Conservation (phyloP, 2,888 invertebrate species). For the Lithodes maja region DNA sequence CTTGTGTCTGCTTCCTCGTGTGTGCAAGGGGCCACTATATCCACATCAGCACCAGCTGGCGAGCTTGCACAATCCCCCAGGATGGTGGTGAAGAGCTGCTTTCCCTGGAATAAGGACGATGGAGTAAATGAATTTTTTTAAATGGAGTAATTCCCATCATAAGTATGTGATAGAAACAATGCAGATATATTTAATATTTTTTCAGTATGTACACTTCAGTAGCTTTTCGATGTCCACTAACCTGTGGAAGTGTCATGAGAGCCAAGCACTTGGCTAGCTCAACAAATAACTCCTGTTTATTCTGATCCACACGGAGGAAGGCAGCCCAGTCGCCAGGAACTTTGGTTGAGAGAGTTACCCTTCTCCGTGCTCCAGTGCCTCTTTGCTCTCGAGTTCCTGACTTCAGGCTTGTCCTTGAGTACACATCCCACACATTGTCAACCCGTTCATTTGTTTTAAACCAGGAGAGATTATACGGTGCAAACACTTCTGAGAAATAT, state of each 20-base stretch:
- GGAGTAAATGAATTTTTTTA: neutral
- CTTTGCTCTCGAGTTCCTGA: constrained; percentile 43
- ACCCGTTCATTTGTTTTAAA: constrained; percentile 41
- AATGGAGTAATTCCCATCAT: no score
- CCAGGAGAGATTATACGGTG: constrained; percentile 35
- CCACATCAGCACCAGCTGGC: constrained; percentile 6
- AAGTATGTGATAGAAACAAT: no score
- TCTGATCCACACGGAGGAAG: no score
- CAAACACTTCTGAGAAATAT: constrained; percentile 29
- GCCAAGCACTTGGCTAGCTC: no score
- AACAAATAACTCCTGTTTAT: no score
- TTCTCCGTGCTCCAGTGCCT: constrained; percentile 21
- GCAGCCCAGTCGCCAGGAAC: no score
- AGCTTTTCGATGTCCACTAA: no score
- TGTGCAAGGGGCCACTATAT: neutral
- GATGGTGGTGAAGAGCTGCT: constrained; percentile 39
- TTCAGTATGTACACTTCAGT: no score
- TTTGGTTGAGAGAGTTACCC: no score
- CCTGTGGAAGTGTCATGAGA: no score
- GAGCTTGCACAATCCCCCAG: neutral
- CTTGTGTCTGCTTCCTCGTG: neutral
- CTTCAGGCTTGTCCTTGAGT: constrained; percentile 46
- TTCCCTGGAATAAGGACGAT: constrained; percentile 28
- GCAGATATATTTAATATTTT: no score
- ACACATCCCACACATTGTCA: constrained; percentile 34